These are phyloP conservation scores for Folsomia manolachei DNA, from an alignment of 2,888 invertebrate genomes.

Conservation along the genomic window DNA sequence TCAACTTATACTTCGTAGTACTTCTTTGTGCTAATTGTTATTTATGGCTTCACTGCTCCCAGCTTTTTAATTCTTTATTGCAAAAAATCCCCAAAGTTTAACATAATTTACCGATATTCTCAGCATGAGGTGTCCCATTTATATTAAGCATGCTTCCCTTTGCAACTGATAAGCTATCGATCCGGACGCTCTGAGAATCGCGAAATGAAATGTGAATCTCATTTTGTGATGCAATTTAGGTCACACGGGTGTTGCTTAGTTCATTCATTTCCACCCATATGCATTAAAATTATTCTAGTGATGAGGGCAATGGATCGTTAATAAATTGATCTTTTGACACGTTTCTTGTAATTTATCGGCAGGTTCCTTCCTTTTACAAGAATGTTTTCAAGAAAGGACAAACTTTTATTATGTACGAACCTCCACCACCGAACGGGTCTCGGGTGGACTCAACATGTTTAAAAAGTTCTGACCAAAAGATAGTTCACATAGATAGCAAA, in stretches of 20 bases:
- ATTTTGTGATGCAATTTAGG: neutral
- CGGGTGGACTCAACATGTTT: neutral
- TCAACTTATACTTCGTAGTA: no score
- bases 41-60: neutral
- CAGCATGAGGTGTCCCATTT: neutral
- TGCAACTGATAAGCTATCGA: no score
- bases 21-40: no score
- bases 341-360: slow-evolving; percentile 12
- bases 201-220: no score
- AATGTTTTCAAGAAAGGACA: no score
- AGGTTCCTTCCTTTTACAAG: neutral
- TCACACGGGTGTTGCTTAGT: neutral
- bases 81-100: neutral
- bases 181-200: no score
- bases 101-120: neutral
- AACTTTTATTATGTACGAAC: neutral
- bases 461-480: neutral
- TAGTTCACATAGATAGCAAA: no score
- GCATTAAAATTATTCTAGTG: no score
- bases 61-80: neutral
- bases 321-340: slow-evolving; percentile 20
- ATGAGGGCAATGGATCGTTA: slow-evolving; percentile 11
- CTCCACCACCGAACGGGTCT: neutral
- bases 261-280: no score
- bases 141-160: no score